These are phyloP conservation scores for Drosophila anomalipes DNA, from an alignment of 2,888 invertebrate genomes.

Conservation along the genomic window DNA sequence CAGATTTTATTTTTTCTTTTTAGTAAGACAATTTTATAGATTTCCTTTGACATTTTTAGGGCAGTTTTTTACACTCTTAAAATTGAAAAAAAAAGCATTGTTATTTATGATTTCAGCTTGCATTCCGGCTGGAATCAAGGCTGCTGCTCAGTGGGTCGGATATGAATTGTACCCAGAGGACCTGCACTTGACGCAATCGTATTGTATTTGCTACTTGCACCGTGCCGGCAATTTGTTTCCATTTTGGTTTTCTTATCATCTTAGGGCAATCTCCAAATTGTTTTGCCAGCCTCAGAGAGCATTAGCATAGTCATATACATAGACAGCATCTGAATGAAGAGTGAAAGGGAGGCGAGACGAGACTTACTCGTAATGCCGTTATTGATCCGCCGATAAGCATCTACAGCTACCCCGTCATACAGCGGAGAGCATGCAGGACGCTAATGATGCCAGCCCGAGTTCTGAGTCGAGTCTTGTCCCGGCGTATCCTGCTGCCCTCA, in stretches of 20 bases:
- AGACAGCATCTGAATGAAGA: constrained; percentile 5
- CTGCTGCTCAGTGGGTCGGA: constrained; percentile 55
- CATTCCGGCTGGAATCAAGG: constrained; percentile 26
- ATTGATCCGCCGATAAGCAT: constrained; percentile 76
- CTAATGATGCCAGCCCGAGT: constrained; percentile 64
- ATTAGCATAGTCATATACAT: constrained; percentile 69
- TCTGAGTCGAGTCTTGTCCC: constrained; percentile 5
- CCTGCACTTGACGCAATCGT: constrained; percentile 66
- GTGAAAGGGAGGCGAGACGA: constrained; percentile 3
- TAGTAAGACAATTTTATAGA: not conserved
- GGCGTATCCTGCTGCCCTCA: constrained; percentile 32
- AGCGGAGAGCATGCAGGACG: constrained; percentile 35
- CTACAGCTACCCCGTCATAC: constrained; percentile 68
- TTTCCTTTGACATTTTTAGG: not conserved
- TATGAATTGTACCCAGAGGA: constrained; percentile 72
- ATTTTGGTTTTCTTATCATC: constrained; percentile 76
- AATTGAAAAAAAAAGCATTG: not conserved
- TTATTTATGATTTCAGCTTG: not conserved
- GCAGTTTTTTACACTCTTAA: not conserved
- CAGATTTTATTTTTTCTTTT: not conserved
- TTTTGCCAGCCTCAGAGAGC: constrained; percentile 58
- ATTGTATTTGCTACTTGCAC: constrained; percentile 68
- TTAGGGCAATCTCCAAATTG: constrained; percentile 72
- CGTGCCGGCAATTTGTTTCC: constrained; percentile 77
- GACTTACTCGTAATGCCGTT: constrained; percentile 64